A percentile compares a stretch with the other conserved stretches of the same genome.
Conservation (phyloP, 2,797 vertebrate species). For the Antennarius maculatus region DNA sequence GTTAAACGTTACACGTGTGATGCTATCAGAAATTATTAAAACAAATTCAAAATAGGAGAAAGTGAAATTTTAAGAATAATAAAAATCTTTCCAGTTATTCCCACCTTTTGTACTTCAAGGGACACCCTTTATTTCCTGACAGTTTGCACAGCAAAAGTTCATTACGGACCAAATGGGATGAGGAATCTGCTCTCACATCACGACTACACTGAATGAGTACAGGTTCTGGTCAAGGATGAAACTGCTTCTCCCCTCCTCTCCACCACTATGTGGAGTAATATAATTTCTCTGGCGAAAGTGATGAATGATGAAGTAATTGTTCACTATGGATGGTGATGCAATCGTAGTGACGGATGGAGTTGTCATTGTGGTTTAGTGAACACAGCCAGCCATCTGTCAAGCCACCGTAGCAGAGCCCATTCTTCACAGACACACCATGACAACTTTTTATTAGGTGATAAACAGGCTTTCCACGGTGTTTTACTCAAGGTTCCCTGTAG, state of each 20-base stretch:
- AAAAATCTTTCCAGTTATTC: background rate
- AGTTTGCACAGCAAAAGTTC: background rate
- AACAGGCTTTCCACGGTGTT: conserved; percentile 23
- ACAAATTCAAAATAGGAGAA: no score
- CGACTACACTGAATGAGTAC: background rate
- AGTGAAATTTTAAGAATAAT: background rate
- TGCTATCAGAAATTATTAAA: no score
- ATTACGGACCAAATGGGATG: background rate
- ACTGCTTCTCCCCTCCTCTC: conserved; percentile 8
- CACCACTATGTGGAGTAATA: background rate
- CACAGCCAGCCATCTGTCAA: conserved; percentile 33
- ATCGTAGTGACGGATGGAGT: conserved; percentile 48
- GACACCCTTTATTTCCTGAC: no score
- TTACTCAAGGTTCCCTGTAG: conserved; percentile 1
- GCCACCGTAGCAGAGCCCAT: conserved; percentile 22
- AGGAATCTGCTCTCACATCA: conserved; percentile 1
- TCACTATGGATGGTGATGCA: conserved; percentile 37
- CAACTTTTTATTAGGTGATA: conserved; percentile 35
- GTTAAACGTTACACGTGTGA: no score
- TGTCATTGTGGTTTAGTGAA: conserved; percentile 42
- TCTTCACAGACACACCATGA: conserved; percentile 38
- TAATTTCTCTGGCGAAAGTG: conserved; percentile 30
- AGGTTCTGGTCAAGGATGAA: conserved; percentile 7
- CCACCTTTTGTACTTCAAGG: background rate
- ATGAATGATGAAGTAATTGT: conserved; percentile 47